Conservation (phyloP, 2,797 vertebrate species). For the Passerculus sandwichensis region DNA sequence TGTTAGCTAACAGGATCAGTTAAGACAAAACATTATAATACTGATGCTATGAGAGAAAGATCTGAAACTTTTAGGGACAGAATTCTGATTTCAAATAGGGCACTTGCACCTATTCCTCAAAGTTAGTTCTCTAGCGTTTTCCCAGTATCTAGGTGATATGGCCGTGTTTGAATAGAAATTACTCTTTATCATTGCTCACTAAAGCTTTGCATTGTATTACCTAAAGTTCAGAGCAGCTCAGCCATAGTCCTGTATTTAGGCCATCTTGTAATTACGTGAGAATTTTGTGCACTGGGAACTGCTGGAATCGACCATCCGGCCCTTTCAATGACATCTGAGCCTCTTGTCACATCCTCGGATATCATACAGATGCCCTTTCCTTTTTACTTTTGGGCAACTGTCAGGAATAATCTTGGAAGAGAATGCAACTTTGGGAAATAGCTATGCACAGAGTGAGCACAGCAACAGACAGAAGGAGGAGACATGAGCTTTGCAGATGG, state of each 20-base stretch:
- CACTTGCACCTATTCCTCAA: neutral
- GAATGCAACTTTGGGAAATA: neutral
- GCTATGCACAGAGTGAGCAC: neutral
- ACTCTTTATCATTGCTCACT: neutral
- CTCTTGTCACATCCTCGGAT: conserved; percentile 69
- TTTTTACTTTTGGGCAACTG: conserved; percentile 62
- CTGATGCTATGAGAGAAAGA: neutral
- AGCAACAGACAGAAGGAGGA: neutral
- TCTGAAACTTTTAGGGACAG: neutral
- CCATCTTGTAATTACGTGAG: conserved; percentile 60
- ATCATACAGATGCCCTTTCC: conserved; percentile 55
- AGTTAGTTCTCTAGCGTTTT: neutral
- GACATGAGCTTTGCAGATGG: neutral
- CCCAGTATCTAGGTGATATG: neutral
- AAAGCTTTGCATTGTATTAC: conserved; percentile 36
- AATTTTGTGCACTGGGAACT: conserved; percentile 47
- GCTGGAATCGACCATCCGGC: conserved; percentile 33
- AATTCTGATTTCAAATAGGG: neutral
- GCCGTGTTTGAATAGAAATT: neutral
- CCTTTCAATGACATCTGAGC: conserved; percentile 38
- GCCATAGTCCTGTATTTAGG: conserved; percentile 45
- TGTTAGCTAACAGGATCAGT: neutral
- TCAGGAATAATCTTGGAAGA: conserved; percentile 51
- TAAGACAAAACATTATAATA: neutral
- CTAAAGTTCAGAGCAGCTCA: conserved; percentile 36